These are phyloP conservation scores for Paramisgurnus dabryanus DNA, from an alignment of 2,113 vertebrate genomes.

Conservation along the genomic window DNA sequence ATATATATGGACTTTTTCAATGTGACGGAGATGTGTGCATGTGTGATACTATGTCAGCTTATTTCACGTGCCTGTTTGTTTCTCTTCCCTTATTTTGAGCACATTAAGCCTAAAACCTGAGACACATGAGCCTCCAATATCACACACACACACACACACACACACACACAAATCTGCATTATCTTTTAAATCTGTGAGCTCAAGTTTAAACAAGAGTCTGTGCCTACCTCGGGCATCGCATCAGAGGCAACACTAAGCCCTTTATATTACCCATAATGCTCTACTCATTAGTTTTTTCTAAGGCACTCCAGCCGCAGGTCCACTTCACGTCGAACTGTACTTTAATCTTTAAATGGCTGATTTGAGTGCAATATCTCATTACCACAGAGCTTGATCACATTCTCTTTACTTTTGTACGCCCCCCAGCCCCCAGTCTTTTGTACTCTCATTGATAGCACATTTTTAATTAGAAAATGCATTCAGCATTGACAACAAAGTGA, in stretches of 20 bases:
- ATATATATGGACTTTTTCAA: too few relatives aligned
- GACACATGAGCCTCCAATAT: constrained; percentile 2
- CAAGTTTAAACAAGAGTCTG: background rate
- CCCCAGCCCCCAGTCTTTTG: constrained; percentile 28
- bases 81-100: constrained; percentile 37
- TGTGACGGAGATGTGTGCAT: background rate
- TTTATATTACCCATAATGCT: constrained; percentile 1
- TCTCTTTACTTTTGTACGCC: constrained; percentile 14
- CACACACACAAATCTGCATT: background rate
- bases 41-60: constrained; percentile 9
- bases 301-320: constrained; percentile 34
- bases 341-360: constrained; percentile 27
- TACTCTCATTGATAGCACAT: constrained; percentile 53
- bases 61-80: constrained; percentile 49
- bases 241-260: constrained; percentile 13
- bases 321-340: background rate
- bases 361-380: constrained; percentile 43
- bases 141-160: background rate
- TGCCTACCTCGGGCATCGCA: background rate
- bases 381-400: constrained; percentile 50
- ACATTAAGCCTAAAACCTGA: background rate
- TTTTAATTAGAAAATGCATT: constrained; percentile 71
- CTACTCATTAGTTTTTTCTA: background rate
- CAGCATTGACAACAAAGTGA: constrained; percentile 70
- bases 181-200: background rate